Conservation (phyloP, 2,888 invertebrate species). For the Dicyrtoma fusca region DNA sequence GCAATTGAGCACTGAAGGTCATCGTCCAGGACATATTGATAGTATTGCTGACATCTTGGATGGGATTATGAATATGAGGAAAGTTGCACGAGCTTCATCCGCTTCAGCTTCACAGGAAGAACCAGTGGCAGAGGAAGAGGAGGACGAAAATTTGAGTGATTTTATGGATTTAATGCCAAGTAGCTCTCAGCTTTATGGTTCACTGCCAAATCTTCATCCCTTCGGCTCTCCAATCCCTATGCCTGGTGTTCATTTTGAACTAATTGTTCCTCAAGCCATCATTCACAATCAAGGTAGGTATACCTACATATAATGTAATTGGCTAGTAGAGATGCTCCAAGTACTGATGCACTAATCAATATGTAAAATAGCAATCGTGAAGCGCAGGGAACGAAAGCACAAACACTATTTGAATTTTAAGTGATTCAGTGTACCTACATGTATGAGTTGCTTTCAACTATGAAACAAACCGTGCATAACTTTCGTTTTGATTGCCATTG, state of each 20-base stretch:
- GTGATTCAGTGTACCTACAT: too few relatives aligned
- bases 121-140: constrained; percentile 56
- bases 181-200: constrained; percentile 43
- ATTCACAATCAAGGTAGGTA: not conserved
- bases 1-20: constrained; percentile 2
- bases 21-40: constrained; percentile 33
- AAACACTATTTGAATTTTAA: too few relatives aligned
- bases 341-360: not conserved
- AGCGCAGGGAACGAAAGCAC: too few relatives aligned
- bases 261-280: constrained; percentile 12
- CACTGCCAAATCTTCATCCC: constrained; percentile 3
- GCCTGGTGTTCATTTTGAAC: constrained; percentile 7
- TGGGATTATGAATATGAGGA: constrained; percentile 49
- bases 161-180: constrained; percentile 56
- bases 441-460: too few relatives aligned
- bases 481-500: too few relatives aligned
- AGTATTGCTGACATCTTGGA: constrained; percentile 54
- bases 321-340: too few relatives aligned
- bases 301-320: not conserved
- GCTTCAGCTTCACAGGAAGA: too few relatives aligned
- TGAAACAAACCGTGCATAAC: too few relatives aligned
- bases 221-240: not conserved
- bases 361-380: too few relatives aligned
- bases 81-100: constrained; percentile 1
- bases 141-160: constrained; percentile 57